Base-by-base conservation (phyloP, 92 coral and sea anemone species). In the Heliopora coerulea region DNA sequence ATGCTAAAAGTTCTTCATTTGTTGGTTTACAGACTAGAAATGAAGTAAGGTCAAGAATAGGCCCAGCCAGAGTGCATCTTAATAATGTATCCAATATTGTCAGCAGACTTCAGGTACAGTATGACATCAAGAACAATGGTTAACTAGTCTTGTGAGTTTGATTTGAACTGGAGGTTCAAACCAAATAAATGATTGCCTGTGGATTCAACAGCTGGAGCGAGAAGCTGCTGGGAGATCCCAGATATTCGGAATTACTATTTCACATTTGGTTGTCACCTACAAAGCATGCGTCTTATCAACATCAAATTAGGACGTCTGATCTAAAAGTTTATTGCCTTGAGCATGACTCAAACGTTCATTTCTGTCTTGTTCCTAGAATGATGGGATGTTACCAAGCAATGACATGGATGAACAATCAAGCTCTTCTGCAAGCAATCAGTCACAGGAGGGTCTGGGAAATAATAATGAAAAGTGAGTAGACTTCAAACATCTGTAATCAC, bases 21-120 rank as follows among this genome's bases (percentile, higher is more conserved):
- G 23, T 33, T 0, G 0, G 25, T 11, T 58, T 14, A 19, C 25
- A 87, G 93, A 78, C 89, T 73, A 90, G 93, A n/a, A 95, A 87
- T 84, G 91, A 90, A 83, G 99, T 86, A 15, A 67, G 87, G 3
- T 83, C 78, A 70, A 84, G 99, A 65, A 83, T 95, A 49, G 74
- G 86, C 65, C 86, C 91, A 62, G 99, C 99, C 30, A 84, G 95
- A 59, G 85, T 31, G 19, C 77, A 70, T 41, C 63, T 70, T n/a
- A 54, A 54, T 20, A 52, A 70, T 52, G 77, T 70, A 1, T 70
- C 77, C 18, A 70, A 50, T 17, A 70, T 70, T n/a, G 26, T 70
- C 31, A 34, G 42, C 54, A 46, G 77, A 26, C 77, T 70, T 31
- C 77, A 70, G 77, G 77, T 70, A 52, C 17, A 21, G 15, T 13